Base-by-base conservation (phyloP, 1,140 invertebrate species). In the Panagrolaimus sp. region DNA sequence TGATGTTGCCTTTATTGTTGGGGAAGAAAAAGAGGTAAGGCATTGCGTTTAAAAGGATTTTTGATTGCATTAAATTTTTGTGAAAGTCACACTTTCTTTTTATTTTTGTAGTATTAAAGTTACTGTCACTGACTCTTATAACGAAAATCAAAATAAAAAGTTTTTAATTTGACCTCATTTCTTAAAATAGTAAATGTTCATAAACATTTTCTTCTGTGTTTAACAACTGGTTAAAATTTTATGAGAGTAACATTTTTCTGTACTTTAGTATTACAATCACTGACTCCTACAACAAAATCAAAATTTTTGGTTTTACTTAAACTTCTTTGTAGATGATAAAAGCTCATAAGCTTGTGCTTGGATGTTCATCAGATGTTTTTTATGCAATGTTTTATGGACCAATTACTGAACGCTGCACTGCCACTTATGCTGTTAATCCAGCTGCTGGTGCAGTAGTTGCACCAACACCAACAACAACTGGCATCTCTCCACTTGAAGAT, bases 1-100 rank as follows among this genome's bases (percentile, higher is more conserved):
- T 68, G 69, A 70, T 71, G 69, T 70, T 7, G 45, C 68, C 27
- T 70, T 70, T 71, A 16, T 70, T 13, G 69, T 70, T n/a, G 69
- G 69, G 0, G 68, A 51, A 20, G 51, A 70, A 61, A 43, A 71
- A 48, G 46, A 61, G 44, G 69, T 70, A 57, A 44, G 68, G 5
- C 11, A n/a, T n/a, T 2, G 0, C 4, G 16, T 44, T 20, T 20
- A 67, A 69, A 9, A 38, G 31, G 31, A 38, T 4, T 38, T 4
- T 38, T 38, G 7, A 7, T 38, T 4, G 31, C 31, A 38, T 38
- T 38, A 8, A 1, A 51, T 51, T 51, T 51, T 13, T 8, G 25
- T 11, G 25, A 51, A n/a, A n/a, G n/a, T n/a, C n/a, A n/a, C n/a
- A n/a, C n/a, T n/a, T n/a, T n/a, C n/a, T n/a, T n/a, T n/a, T n/a